Evolutionary conservation across 1,140 invertebrate species (phyloP), one percentile per base, ranked within the genome.

Genomic region (Drosophila auraria): DNA sequence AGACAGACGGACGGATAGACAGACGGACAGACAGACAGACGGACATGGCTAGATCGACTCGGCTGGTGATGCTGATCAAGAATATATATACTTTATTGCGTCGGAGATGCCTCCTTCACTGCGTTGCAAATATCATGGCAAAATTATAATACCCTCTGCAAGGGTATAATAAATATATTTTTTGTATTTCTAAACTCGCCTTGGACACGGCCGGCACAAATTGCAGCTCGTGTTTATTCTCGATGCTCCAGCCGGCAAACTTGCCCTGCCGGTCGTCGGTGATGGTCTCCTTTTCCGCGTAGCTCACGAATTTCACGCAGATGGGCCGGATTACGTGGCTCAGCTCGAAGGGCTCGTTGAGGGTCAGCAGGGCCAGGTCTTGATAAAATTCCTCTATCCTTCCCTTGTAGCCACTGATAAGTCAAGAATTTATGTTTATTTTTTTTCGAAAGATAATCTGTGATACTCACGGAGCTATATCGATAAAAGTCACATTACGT

Each of bases 161-260:
- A 20, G 20, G 20, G 20, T 20, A 20, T 20, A 20, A 1, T 20
- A 20, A 20, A 20, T 20, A 20, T 20, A 20, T 20, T 20, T 20
- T 20, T 20, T 20, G 20, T 20, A 20, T 20, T 20, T 20, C 20
- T 20, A 20, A 20, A 20, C 20, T 20, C 20, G 20, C 64, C 40
- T 74, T 70, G 14, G 86, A 90, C 15, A 66, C 44, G 0, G 86
- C 86, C 0, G 76, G 65, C 2, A 90, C 86, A 49, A 90, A 86
- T 38, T 90, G 86, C 33, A 90, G 27, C 40, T 91, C 76, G 9
- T 71, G 82, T 12, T 62, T 69, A 8, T 82, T 66, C 15, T 90
- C 63, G 33, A 61, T 86, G 50, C 81, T 86, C 86, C 86, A 90
- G n/a, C 82, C 86, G 0, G 86, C 87, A 2, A 90, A 90, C 12